Evolutionary conservation across 2,113 vertebrate species (phyloP).

Genomic region (Serinus canaria): DNA sequence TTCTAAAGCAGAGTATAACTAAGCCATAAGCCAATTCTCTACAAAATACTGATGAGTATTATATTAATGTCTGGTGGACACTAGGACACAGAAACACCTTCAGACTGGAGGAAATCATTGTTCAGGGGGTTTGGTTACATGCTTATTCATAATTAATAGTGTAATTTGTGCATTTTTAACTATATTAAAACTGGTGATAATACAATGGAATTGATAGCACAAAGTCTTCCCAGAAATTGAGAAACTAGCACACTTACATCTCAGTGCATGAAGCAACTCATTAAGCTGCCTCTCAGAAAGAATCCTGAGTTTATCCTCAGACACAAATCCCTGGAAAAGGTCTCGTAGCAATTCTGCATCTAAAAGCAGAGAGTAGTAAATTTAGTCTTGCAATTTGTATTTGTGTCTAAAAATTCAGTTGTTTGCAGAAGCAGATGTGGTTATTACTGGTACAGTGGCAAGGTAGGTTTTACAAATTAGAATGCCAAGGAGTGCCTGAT

Average conservation of each 20-base stretch:
- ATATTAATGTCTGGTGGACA: not conserved
- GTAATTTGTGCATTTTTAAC: not conserved
- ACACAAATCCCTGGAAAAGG: constrained; percentile 78
- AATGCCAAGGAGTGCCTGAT: not conserved
- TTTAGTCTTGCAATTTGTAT: not conserved
- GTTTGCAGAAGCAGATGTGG: not conserved
- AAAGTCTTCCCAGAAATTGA: not conserved
- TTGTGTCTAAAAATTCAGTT: not conserved
- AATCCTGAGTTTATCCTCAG: constrained; percentile 77
- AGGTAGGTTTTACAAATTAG: not conserved
- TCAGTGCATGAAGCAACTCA: constrained; percentile 83
- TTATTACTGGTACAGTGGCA: not conserved
- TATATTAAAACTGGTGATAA: not conserved
- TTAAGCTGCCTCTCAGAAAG: constrained; percentile 80
- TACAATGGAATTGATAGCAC: not conserved
- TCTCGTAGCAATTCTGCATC: constrained; percentile 83
- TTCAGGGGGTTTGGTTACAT: not conserved
- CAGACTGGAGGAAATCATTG: not conserved
- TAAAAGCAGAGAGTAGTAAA: constrained; percentile 58
- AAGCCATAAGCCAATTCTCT: not conserved
- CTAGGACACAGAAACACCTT: not conserved
- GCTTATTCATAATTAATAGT: not conserved
- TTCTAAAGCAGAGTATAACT: not conserved
- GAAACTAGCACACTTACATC: constrained; percentile 75
- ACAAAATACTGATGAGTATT: not conserved